Evolutionary conservation across 2,888 invertebrate species (phyloP), one percentile per base, ranked within the genome.

Genomic region (Rhaphigaster nebulosa): DNA sequence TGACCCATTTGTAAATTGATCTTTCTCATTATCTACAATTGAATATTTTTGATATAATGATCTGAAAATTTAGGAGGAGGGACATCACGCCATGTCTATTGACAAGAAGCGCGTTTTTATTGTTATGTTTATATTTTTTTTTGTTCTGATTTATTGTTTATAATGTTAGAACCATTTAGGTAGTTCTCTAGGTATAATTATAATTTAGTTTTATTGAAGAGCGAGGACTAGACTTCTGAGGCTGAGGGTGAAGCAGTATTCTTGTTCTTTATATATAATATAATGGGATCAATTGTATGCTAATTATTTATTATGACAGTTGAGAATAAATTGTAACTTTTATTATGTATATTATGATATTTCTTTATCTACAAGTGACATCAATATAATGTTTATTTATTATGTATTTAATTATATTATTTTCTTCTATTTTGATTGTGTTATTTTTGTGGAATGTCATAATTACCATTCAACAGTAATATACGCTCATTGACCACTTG

Each of bases 401-500:
- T 34, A 76, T 76, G 38, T 76, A 76, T 76, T 76, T 76, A 76
- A 76, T 76, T 76, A 76, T 76, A 76, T 76, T 76, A 76, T 76
- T 76, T 76, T 76, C 70, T 76, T 38, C 34, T 76, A 76, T 76
- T 6, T 76, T 76, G 38, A 20, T 76, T 65, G 1, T 65, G 13
- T 65, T 65, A 3, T 65, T 4, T 29, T 60, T 60, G 23, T 56
- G 0, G 15, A 54, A 54, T 20, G 1, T 45, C 52, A 20, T 15
- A 5, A 54, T 20, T 20, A n/a, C n/a, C n/a, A n/a, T n/a, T n/a
- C n/a, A n/a, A n/a, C n/a, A n/a, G n/a, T n/a, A n/a, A n/a, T n/a
- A n/a, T n/a, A n/a, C n/a, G n/a, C n/a, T n/a, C n/a, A n/a, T n/a
- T n/a, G n/a, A n/a, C n/a, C n/a, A n/a, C n/a, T n/a, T n/a, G n/a